phyloP scores from a whole-genome alignment of 2,888 invertebrate species.

The Rhorus exstirpatorius region DNA sequence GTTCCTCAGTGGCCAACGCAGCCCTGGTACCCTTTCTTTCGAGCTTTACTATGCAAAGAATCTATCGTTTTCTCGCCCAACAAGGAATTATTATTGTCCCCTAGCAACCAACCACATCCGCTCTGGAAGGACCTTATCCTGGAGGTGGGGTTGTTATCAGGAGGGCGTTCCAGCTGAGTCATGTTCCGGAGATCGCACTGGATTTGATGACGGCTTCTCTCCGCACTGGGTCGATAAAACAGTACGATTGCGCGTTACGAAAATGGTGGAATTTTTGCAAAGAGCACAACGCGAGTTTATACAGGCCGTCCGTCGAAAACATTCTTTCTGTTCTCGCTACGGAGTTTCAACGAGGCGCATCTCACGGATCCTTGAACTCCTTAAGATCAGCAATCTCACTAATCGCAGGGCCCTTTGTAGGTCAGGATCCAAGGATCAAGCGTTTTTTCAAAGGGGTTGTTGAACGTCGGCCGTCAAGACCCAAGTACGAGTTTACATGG shows the following conservation, averaged over 20 bases:
- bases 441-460: conserved; percentile 69
- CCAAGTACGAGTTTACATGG: conserved; percentile 71
- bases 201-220: conserved; percentile 57
- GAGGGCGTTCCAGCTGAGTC: conserved; percentile 29
- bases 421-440: conserved; percentile 59
- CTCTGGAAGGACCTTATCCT: too few species aligned
- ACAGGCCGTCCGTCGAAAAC: conserved; percentile 19
- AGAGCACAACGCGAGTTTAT: conserved; percentile 21
- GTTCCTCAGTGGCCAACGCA: too few species aligned
- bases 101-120: too few species aligned
- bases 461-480: conserved; percentile 6
- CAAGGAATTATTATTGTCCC: too few species aligned
- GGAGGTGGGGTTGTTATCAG: conserved; percentile 58
- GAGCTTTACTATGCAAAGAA: too few species aligned
- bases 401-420: conserved; percentile 56
- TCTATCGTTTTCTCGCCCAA: conserved; percentile 5
- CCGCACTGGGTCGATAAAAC: conserved; percentile 42
- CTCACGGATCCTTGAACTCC: conserved; percentile 62
- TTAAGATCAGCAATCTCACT: conserved; percentile 58
- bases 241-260: conserved; percentile 61
- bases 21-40: too few species aligned
- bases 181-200: conserved; percentile 22
- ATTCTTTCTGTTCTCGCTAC: conserved; percentile 48
- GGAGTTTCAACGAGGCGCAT: conserved; percentile 55
- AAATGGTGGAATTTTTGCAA: conserved; percentile 65